Evolutionary conservation across 2,797 vertebrate genomes (phyloP).

Genomic region (Lutjanus campechanus): DNA sequence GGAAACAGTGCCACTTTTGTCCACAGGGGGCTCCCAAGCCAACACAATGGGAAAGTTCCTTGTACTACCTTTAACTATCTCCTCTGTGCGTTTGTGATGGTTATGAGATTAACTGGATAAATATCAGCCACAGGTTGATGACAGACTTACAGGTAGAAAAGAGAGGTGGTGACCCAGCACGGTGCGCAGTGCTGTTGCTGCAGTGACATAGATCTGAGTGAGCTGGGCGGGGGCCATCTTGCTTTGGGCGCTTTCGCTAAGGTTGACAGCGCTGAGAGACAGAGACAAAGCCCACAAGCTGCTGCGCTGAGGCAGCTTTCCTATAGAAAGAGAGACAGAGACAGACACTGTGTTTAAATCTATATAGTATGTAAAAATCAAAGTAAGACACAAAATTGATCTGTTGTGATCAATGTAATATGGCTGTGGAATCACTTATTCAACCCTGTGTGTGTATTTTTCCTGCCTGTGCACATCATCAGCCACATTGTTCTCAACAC

Average conservation of each 20-base stretch:
- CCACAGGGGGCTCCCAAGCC: no score
- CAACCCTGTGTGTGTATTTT: not conserved
- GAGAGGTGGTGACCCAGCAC: constrained; percentile 88
- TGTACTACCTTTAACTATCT: not conserved
- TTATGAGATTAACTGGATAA: not conserved
- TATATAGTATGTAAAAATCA: not conserved
- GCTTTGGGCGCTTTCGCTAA: constrained; percentile 93
- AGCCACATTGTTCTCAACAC: not conserved
- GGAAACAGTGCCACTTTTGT: no score
- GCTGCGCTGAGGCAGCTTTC: constrained; percentile 92
- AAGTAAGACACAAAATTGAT: not conserved
- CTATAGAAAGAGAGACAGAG: constrained; percentile 72
- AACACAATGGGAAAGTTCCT: no score
- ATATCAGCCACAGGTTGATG: not conserved
- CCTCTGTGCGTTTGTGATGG: not conserved
- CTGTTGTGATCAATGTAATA: not conserved
- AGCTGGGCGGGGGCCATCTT: constrained; percentile 92
- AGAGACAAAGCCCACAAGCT: constrained; percentile 92
- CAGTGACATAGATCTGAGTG: constrained; percentile 94
- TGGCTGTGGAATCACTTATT: not conserved
- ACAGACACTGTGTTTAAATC: not conserved
- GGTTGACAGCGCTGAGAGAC: constrained; percentile 95
- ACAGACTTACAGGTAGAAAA: constrained; percentile 90
- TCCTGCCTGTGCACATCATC: not conserved
- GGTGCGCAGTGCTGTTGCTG: constrained; percentile 91